phyloP scores from a whole-genome alignment of 2,113 vertebrate species.

The Rhadina sibilatrix region DNA sequence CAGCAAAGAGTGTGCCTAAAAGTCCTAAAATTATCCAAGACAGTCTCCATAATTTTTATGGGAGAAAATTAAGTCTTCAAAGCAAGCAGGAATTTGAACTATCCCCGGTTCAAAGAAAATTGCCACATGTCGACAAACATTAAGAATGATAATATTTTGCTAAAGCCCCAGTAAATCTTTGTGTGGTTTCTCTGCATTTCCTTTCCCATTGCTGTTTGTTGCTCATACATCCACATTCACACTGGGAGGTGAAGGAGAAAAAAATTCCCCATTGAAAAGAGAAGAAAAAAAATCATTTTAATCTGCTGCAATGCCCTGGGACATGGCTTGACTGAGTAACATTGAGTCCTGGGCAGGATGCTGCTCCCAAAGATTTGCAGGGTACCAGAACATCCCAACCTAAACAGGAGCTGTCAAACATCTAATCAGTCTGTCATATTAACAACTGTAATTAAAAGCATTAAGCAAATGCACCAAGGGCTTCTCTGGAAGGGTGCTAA shows the following conservation, averaged over 20 bases:
- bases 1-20: conserved; percentile 35
- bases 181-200: conserved; percentile 69
- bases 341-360: not conserved
- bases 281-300: not conserved
- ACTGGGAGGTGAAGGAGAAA: conserved; percentile 3
- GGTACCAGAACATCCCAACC: not conserved
- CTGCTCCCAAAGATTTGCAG: not conserved
- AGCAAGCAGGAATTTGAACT: conserved; percentile 59
- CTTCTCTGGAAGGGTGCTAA: not conserved
- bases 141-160: conserved; percentile 70
- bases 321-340: not conserved
- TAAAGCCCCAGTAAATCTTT: conserved; percentile 61
- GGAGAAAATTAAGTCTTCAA: conserved; percentile 67
- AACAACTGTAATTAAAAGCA: conserved; percentile 15
- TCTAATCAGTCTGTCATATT: conserved; percentile 3
- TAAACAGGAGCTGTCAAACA: not conserved
- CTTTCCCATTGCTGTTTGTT: conserved; percentile 59
- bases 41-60: conserved; percentile 59
- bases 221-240: conserved; percentile 29
- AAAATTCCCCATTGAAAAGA: not conserved
- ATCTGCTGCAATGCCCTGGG: not conserved
- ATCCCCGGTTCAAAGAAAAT: conserved; percentile 67
- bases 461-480: not conserved
- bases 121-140: conserved; percentile 66
- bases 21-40: conserved; percentile 54